Conservation (phyloP, 1,140 invertebrate genomes). For the Caenorhabditis tropicalis region DNA sequence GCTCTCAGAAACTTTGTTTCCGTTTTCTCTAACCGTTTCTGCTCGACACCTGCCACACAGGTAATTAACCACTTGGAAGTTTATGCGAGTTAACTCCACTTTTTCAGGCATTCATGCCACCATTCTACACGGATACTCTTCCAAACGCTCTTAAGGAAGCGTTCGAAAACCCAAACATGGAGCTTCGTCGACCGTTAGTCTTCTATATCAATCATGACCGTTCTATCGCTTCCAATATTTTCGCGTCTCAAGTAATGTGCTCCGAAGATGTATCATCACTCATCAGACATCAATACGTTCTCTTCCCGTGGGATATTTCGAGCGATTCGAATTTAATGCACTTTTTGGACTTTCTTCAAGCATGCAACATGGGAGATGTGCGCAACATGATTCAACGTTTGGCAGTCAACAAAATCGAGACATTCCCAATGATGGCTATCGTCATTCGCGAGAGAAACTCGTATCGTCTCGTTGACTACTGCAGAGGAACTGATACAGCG, state of each 20-base stretch:
- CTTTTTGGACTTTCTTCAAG: not conserved
- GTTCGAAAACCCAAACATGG: constrained; percentile 34
- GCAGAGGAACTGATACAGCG: constrained; percentile 9
- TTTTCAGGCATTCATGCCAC: constrained; percentile 44
- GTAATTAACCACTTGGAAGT: not conserved
- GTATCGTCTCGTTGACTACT: constrained; percentile 22
- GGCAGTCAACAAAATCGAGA: not conserved
- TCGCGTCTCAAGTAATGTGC: constrained; percentile 35
- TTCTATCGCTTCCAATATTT: constrained; percentile 42
- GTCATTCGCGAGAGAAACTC: not conserved
- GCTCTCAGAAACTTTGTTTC: constrained; percentile 37
- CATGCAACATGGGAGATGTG: not conserved
- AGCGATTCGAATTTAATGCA: constrained; percentile 16
- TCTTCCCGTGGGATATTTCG: constrained; percentile 46
- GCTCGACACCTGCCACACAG: not conserved
- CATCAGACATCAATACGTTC: constrained; percentile 46
- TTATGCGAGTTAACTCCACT: not conserved
- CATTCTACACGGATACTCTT: constrained; percentile 42
- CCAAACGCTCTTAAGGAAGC: constrained; percentile 34
- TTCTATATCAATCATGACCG: constrained; percentile 50
- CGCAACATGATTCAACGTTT: constrained; percentile 4
- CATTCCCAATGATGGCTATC: constrained; percentile 7
- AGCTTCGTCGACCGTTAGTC: constrained; percentile 33
- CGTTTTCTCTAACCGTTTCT: constrained; percentile 36
- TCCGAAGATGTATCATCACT: not conserved